Percentiles rank a stretch among this genome's conserved stretches.
Conservation (phyloP, 2,113 vertebrate genomes). For the Danionella cerebrum region DNA sequence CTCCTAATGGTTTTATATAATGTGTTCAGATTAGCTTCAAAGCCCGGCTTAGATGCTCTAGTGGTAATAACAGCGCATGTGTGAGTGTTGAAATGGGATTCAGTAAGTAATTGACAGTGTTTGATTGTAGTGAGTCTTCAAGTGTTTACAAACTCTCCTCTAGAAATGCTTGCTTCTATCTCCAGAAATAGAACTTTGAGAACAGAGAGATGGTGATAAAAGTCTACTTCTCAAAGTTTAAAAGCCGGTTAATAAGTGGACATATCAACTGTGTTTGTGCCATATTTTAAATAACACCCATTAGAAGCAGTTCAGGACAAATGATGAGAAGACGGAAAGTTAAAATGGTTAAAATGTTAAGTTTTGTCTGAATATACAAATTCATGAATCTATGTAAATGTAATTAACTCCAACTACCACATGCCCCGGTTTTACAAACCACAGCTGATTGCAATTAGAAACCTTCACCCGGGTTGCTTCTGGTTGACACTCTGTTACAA, state of each 20-base stretch:
- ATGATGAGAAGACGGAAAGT: no score
- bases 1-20: neutral
- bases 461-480: no score
- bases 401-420: no score
- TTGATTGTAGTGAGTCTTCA: neutral
- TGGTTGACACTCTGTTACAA: no score
- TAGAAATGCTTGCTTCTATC: neutral
- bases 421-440: no score
- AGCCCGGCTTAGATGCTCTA: neutral
- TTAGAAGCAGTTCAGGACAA: no score
- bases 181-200: slow-evolving; percentile 3
- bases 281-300: no score
- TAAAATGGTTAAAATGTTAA: no score
- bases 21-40: neutral
- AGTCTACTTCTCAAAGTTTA: neutral
- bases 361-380: no score
- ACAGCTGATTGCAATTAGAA: no score
- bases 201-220: neutral
- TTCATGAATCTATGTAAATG: no score
- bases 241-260: neutral
- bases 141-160: neutral
- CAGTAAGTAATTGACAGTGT: neutral
- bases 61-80: neutral
- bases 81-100: neutral
- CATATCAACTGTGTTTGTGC: no score